Base-by-base conservation (phyloP, 1,140 invertebrate species). In the Drosophila melanica region DNA sequence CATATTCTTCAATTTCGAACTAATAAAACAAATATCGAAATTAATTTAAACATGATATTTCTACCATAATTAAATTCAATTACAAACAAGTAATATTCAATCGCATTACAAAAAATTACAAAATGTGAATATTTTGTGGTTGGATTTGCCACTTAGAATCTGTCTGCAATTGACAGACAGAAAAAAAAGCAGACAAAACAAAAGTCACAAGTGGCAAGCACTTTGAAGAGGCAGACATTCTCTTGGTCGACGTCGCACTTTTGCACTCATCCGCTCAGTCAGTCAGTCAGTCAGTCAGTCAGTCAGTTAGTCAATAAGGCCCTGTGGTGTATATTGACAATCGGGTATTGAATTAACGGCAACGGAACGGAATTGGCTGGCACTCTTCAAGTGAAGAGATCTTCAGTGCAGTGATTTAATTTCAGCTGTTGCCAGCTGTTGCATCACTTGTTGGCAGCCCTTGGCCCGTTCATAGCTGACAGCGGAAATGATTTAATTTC, bases 401-500 rank as follows among this genome's bases (percentile, higher is more conserved):
- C 59, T 72, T 65, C 27, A 60, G 41, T 58, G 41, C 68, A 58
- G 33, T 59, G 63, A 79, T 72, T 84, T 57, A 48, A 69, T 82
- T 66, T 70, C 35, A 65, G 27, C 53, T 53, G 16, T n/a, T 81
- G 80, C 68, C 66, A 82, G 80, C 80, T 79, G 80, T 84, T 84
- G 68, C 73, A 68, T 68, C 77, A 59, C 14, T 54, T 63, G 27
- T 63, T 69, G 71, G 63, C 77, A 60, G 54, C 58, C 39, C 45
- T 30, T 63, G 57, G 54, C 58, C 39, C 45, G 37, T 63, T 79
- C 77, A 71, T 60, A 65, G 68, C 69, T 63, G 71, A 80, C 67
- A 81, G 72, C 55, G 82, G 79, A 87, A 86, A 87, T 87, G 81
- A 87, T 86, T 87, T 87, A 87, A 86, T 86, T 87, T 86, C 82